These are phyloP conservation scores for Zophobas atratus DNA, from an alignment of 1,140 invertebrate species.

Conservation along the genomic window DNA sequence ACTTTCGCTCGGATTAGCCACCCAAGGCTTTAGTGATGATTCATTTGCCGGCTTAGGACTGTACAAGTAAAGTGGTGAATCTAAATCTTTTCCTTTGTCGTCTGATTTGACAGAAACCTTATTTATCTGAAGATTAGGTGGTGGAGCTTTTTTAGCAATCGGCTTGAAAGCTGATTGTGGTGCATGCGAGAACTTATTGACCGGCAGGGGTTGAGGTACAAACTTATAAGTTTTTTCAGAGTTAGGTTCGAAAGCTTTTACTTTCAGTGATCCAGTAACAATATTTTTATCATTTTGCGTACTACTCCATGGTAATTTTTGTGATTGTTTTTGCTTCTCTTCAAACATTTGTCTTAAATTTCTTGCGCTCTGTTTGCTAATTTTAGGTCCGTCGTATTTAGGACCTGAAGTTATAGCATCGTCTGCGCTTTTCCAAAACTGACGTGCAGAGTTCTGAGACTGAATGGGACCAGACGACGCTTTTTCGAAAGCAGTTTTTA, in stretches of 20 bases:
- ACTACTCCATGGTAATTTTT: conserved; percentile 58
- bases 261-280: conserved; percentile 68
- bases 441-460: conserved; percentile 68
- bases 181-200: conserved; percentile 81
- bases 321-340: conserved; percentile 64
- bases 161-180: conserved; percentile 81
- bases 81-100: conserved; percentile 32
- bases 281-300: conserved; percentile 57
- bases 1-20: conserved; percentile 64
- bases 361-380: conserved; percentile 65
- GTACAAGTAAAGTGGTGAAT: conserved; percentile 60
- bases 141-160: conserved; percentile 55
- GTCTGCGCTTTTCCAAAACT: conserved; percentile 74
- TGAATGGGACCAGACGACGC: conserved; percentile 58
- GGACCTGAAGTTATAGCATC: conserved; percentile 62
- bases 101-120: conserved; percentile 53
- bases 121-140: conserved; percentile 20
- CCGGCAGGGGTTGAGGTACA: conserved; percentile 72
- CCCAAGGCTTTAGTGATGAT: conserved; percentile 65
- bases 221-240: conserved; percentile 63
- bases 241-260: conserved; percentile 60
- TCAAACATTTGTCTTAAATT: conserved; percentile 67
- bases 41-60: conserved; percentile 61
- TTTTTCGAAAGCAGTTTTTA: conserved; percentile 87
- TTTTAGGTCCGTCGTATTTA: conserved; percentile 64